A percentile compares a stretch with the other conserved stretches of the same genome.
Evolutionary conservation across 1,140 invertebrate species (phyloP).

Genomic region (Bicyclus anynana): DNA sequence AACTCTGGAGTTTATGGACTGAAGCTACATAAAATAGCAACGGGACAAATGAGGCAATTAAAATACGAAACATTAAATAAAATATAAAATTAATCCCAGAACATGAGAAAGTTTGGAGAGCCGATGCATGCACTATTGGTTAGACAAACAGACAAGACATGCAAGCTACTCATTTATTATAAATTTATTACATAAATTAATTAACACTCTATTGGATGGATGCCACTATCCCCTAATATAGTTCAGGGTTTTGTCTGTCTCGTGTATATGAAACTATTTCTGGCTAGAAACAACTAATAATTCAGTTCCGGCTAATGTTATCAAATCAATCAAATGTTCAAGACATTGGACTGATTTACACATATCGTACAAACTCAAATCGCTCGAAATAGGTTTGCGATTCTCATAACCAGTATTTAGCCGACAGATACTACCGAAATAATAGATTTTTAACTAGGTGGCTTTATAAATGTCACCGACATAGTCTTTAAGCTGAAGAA

Average conservation of each 20-base stretch:
- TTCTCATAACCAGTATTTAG: no score
- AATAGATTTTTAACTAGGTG: no score
- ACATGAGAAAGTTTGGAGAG: not conserved
- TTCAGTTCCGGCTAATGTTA: not conserved
- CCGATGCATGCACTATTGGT: not conserved
- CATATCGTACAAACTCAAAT: no score
- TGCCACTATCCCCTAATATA: slow-evolving; percentile 1
- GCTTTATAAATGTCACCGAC: no score
- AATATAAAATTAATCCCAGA: not conserved
- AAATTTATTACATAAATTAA: slow-evolving; percentile 8
- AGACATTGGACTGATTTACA: not conserved
- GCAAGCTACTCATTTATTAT: not conserved
- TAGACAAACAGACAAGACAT: not conserved
- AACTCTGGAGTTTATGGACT: no score
- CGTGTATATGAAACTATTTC: not conserved
- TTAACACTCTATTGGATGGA: slow-evolving; percentile 6
- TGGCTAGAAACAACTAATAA: not conserved
- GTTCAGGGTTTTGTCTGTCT: not conserved
- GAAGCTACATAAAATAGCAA: no score
- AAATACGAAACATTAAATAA: no score
- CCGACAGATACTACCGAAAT: no score
- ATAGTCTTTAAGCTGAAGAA: no score
- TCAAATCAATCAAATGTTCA: not conserved
- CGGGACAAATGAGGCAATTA: no score
- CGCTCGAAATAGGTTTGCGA: no score